Evolutionary conservation across 2,113 vertebrate genomes (phyloP), one percentile per base, ranked within the genome.

Genomic region (Ophthalmolycus amberensis): DNA sequence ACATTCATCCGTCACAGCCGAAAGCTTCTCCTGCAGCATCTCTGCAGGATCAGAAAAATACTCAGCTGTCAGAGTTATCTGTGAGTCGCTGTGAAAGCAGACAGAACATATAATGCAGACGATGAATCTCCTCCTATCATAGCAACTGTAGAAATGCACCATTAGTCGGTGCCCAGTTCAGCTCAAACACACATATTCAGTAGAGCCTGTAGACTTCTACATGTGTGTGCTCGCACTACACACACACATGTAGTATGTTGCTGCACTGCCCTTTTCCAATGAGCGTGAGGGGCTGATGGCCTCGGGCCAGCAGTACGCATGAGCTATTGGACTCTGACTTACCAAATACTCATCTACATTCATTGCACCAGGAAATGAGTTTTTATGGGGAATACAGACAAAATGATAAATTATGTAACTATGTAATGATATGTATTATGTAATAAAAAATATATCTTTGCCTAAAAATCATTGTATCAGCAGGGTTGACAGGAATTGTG

Each of bases 11-110:
- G 94, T 95, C 94, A 97, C 97, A 88, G 96, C 94, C 93, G 97
- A 95, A 92, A 95, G 95, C 93, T 98, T 99, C 89, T 99, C 98
- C 95, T 99, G 98, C 93, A 99, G 97, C 98, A 99, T 99, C 94
- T 97, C 97, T 98, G 92, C 48, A 75, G 75, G 82, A 88, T 80
- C 77, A 81, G 56, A 85, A 38, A 74, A 75, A 91, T 78, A 85
- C 69, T 78, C 81, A 90, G 83, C 83, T 89, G 85, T 89, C 85
- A 83, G 76, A 68, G 32, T 42, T n/a, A 56, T 83, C 74, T 77
- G 50, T 18, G 64, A 74, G 44, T 29, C 42, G 58, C 72, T 48
- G 40, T 71, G 70, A 29, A 52, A 54, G 66, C 34, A 32, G 60
- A 60, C 71, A 42, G 59, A 42, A 37, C 12, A 80, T 25, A 16